Evolutionary conservation across 2,797 vertebrate species (phyloP), one percentile per base, ranked within the genome.

Genomic region (Ambastaia sidthimunki): DNA sequence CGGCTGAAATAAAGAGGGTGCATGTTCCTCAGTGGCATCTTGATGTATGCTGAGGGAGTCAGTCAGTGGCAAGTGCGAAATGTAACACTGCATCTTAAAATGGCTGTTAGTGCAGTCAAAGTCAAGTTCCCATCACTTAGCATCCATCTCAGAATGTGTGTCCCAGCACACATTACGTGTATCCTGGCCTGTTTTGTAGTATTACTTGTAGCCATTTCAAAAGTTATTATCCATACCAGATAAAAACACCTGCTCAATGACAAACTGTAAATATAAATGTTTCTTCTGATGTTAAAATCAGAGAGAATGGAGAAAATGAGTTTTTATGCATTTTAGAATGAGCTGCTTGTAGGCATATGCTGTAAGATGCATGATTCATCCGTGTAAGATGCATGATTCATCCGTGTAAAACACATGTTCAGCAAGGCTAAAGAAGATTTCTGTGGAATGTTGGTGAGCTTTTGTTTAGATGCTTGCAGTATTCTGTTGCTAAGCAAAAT

Each of bases 21-120:
- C 37, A 71, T 62, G 28, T 19, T 31, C 44, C 4, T 73, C 41
- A 16, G 74, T 66, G 60, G 12, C 16, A n/a, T 67, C 65, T 19
- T 76, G 60, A 60, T 31, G 2, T 34, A 52, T 52, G 21, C 11
- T n/a, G 19, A 71, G 67, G 47, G 18, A 62, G 47, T 25, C 34
- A 48, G 47, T 71, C 72, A 19, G 48, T 83, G 69, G 54, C 2
- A 48, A 65, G 75, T 82, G 76, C 50, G 74, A 84, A 75, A 80
- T 83, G 23, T 69, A 79, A 84, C 83, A 75, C 74, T 50, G 50
- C 74, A 48, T 73, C 15, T 57, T 60, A 66, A 73, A 44, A 2
- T 12, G 15, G 48, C 23, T 52, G 44, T 50, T 54, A 44, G 18
- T 71, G 54, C 7, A 66, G 82, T 48, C 44, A 37, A 71, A 55